Conservation (phyloP, 2,797 vertebrate species). For the Columba guinea region DNA sequence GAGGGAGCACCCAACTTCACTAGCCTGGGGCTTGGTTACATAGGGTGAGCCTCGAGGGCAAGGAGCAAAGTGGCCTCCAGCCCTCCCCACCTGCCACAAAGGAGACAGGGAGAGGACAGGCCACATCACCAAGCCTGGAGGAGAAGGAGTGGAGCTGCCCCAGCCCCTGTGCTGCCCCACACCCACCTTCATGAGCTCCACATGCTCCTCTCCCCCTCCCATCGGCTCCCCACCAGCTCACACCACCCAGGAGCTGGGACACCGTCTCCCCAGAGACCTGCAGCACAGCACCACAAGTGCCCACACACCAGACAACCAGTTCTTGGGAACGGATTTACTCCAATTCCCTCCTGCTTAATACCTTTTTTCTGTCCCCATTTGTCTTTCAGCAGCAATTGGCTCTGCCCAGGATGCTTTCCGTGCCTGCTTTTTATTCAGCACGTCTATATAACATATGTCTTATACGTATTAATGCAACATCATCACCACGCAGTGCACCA, state of each 20-base stretch:
- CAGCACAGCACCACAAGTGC: fast-evolving
- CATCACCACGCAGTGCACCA: fast-evolving
- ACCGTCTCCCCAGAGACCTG: neutral
- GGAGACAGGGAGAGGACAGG: neutral
- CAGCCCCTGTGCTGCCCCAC: neutral
- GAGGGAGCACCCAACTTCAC: neutral
- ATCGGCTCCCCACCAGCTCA: too few species aligned
- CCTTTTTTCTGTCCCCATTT: neutral
- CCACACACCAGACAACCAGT: neutral
- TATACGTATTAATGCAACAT: neutral
- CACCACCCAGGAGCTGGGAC: neutral
- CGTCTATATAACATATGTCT: neutral
- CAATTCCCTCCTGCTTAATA: neutral
- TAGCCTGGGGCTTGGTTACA: fast-evolving
- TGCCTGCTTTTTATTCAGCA: neutral
- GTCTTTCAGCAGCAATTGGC: neutral
- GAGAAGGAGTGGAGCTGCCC: neutral
- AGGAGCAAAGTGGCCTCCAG: neutral
- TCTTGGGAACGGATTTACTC: neutral
- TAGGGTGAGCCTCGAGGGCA: neutral
- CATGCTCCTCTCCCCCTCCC: fast-evolving
- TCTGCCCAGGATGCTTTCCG: neutral
- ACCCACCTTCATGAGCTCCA: fast-evolving
- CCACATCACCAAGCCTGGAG: neutral
- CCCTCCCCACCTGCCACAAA: neutral